phyloP scores from a whole-genome alignment of 2,113 vertebrate genomes.

The Oceanites oceanicus region DNA sequence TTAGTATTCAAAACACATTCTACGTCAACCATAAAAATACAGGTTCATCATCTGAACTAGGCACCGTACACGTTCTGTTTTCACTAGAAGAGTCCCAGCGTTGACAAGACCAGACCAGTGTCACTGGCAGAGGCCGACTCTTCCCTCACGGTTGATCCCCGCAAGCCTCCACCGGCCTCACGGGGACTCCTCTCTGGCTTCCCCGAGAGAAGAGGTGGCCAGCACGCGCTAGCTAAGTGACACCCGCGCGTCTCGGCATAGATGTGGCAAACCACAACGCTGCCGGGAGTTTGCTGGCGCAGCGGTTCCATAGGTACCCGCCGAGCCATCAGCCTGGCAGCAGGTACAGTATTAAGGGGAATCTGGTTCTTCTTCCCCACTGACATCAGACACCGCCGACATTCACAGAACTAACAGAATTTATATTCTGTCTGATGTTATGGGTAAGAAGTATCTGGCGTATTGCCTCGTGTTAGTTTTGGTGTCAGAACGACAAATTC shows the following conservation, averaged over 20 bases:
- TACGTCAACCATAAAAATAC: fast-evolving
- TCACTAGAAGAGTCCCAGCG: too few species aligned
- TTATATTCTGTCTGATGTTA: fast-evolving
- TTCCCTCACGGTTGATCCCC: fast-evolving
- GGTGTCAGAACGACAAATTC: neutral
- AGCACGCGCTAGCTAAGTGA: fast-evolving
- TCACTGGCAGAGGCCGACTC: fast-evolving
- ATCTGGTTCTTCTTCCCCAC: neutral
- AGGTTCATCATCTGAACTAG: neutral
- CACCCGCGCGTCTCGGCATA: fast-evolving
- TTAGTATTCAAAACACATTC: neutral
- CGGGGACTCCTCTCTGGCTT: neutral
- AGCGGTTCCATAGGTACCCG: fast-evolving
- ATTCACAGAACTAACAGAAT: neutral
- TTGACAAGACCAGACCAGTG: neutral
- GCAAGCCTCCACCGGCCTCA: neutral
- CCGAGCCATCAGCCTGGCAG: fast-evolving
- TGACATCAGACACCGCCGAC: neutral
- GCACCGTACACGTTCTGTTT: fast-evolving
- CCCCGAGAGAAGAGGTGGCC: neutral
- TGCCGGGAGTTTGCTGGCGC: fast-evolving
- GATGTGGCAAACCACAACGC: fast-evolving
- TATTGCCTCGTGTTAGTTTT: neutral
- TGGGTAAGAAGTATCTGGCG: fast-evolving
- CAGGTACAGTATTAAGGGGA: too few species aligned